A percentile compares a stretch with the other conserved stretches of the same genome.
Conservation (phyloP, 2,888 invertebrate species). For the Tenthredo distinguenda region DNA sequence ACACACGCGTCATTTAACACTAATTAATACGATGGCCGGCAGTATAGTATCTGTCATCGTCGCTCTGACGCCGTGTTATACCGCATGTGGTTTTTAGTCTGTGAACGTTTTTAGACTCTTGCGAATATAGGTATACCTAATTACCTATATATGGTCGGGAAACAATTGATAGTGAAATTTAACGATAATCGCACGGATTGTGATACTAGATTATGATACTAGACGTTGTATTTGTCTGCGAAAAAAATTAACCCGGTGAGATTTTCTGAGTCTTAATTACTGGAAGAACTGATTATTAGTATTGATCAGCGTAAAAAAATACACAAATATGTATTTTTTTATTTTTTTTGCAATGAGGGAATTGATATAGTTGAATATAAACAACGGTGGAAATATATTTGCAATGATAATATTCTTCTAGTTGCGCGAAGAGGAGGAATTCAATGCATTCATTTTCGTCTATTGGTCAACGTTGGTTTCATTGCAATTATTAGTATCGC, state of each 20-base stretch:
- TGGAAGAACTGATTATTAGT: too few species aligned
- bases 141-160: neutral
- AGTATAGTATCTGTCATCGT: neutral
- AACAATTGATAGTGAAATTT: neutral
- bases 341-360: too few species aligned
- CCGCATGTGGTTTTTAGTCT: neutral
- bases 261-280: too few species aligned
- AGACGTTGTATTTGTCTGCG: too few species aligned
- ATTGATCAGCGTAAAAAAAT: too few species aligned
- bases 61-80: neutral
- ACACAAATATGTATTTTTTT: too few species aligned
- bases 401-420: too few species aligned
- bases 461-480: neutral
- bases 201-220: too few species aligned
- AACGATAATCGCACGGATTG: too few species aligned
- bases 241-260: too few species aligned
- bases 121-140: neutral
- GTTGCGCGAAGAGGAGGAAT: neutral
- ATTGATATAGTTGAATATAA: too few species aligned
- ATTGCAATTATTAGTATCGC: neutral
- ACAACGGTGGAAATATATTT: neutral
- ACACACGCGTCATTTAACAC: slow-evolving; percentile 33
- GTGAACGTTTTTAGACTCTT: neutral
- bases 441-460: neutral
- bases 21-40: slow-evolving; percentile 21